Evolutionary conservation across 2,888 invertebrate genomes (phyloP).

Genomic region (Creontiades dilutus): DNA sequence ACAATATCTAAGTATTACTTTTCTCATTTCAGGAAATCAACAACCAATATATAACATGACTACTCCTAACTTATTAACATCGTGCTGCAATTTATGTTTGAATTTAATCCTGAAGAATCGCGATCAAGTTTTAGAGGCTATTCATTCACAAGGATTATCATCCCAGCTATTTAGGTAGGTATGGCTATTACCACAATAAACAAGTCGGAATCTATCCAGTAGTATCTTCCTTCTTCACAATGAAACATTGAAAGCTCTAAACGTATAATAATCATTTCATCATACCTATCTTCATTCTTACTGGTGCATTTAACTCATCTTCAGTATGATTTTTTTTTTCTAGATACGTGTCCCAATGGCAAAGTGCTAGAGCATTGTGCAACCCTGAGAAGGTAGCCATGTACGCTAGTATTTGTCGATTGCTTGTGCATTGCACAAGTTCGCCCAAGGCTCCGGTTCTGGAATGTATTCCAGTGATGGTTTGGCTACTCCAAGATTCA

Average conservation of each 20-base stretch:
- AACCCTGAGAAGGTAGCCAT: slow-evolving; percentile 66
- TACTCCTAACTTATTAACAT: slow-evolving; percentile 25
- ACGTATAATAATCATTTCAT: neutral
- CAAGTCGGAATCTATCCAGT: neutral
- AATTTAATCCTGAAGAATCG: slow-evolving; percentile 58
- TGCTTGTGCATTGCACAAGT: slow-evolving; percentile 64
- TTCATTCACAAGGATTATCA: slow-evolving; percentile 60
- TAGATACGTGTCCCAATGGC: slow-evolving; percentile 71
- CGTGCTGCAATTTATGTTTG: slow-evolving; percentile 59
- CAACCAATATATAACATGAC: neutral
- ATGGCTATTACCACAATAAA: too few relatives aligned
- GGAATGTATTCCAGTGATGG: slow-evolving; percentile 70
- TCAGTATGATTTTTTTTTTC: slow-evolving; percentile 10
- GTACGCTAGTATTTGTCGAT: slow-evolving; percentile 70
- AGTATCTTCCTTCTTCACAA: neutral
- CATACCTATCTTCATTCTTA: neutral
- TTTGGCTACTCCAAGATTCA: slow-evolving; percentile 72
- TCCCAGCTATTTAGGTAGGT: slow-evolving; percentile 61
- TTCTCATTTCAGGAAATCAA: neutral
- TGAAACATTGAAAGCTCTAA: neutral
- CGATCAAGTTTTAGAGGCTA: slow-evolving; percentile 18
- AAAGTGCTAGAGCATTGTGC: slow-evolving; percentile 53
- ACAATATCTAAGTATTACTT: too few relatives aligned
- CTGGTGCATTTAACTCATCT: neutral
- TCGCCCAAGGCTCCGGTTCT: slow-evolving; percentile 4